Evolutionary conservation across 2,888 invertebrate species (phyloP), one percentile per base, ranked within the genome.

Genomic region (Eupithecia pulchellata): DNA sequence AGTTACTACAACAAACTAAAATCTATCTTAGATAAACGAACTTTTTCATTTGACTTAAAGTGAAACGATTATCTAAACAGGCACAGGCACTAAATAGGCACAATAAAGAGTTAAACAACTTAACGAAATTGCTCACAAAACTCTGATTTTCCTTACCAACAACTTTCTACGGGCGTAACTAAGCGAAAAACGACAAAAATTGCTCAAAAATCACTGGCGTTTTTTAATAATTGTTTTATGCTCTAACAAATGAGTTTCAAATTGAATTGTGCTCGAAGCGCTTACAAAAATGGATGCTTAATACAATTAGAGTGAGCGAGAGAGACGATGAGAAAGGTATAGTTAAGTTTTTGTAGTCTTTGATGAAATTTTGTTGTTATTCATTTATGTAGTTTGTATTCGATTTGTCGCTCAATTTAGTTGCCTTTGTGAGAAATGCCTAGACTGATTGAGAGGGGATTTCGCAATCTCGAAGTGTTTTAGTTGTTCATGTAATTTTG

Each of bases 211-310:
- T 93, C 92, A 89, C 91, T 84, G 89, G 89, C 88, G 92, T 93
- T 93, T 93, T 94, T 93, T 93, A 93, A 93, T 94, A 94, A 94
- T 94, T 93, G 93, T 89, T 93, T 93, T 93, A 94, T 89, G 87
- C 89, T 88, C 86, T 93, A 93, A 95, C 95, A 95, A 95, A 95
- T 95, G 95, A 95, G 95, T 95, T 95, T 95, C 95, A 95, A 95
- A 95, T 95, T 95, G 95, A 94, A 95, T 95, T 95, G 90, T 92
- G 92, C 92, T 91, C 89, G 82, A 80, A 89, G 91, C 93, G 92
- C 92, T 91, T 88, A 91, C 95, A 95, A 95, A 95, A 95, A 95
- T 96, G 95, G 95, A 95, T 94, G 95, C 95, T 90, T 95, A 95
- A 96, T 95, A 84, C 86, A 90, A 95, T 96, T 95, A 96, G 95